Evolutionary conservation across 2,113 vertebrate genomes (phyloP), one percentile per base, ranked within the genome.

Genomic region (Perca schrenkii): DNA sequence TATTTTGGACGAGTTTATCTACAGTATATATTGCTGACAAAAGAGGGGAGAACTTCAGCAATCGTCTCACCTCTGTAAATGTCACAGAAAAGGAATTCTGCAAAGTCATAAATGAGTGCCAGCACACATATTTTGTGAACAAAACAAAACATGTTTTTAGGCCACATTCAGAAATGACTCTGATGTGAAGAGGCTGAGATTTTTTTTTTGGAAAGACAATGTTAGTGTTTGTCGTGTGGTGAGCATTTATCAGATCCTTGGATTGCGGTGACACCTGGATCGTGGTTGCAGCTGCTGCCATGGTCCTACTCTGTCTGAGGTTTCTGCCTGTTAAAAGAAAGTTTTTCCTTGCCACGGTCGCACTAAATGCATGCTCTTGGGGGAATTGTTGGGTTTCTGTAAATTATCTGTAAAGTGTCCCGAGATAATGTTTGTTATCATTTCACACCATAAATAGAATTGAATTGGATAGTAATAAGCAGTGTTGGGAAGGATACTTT

Each of bases 71-170:
- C 22, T 79, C 15, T 54, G 57, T 64, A 67, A 75, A 85, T 53
- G 60, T 70, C 61, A 75, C 49, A 49, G 65, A 43, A 77, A 74
- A 64, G 16, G 2, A 86, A 69, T 70, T 46, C 10, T 62, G 63
- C 52, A 58, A 43, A 64, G 53, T 34, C 61, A 67, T 46, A 57
- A 40, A 43, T 36, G 4, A 69, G 52, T 46, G 28, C 22, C 28
- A 10, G 22, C n/a, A 28, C 0, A 1, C 11, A 64, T 2, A 66
- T 68, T 46, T 82, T 7, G 10, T 4, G 56, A 49, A 22, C 10
- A 40, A 46, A 34, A 53, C 21, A 28, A 46, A 53, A 54, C 47
- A 34, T 11, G 19, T 66, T 80, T 61, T 49, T 22, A 50, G 58
- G 43, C 34, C 17, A 52, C 54, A 70, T 74, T 63, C 46, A 75